Percentiles rank a stretch among this genome's conserved stretches.
Evolutionary conservation across 2,113 vertebrate species (phyloP).

Genomic region (Meleagris gallopavo): DNA sequence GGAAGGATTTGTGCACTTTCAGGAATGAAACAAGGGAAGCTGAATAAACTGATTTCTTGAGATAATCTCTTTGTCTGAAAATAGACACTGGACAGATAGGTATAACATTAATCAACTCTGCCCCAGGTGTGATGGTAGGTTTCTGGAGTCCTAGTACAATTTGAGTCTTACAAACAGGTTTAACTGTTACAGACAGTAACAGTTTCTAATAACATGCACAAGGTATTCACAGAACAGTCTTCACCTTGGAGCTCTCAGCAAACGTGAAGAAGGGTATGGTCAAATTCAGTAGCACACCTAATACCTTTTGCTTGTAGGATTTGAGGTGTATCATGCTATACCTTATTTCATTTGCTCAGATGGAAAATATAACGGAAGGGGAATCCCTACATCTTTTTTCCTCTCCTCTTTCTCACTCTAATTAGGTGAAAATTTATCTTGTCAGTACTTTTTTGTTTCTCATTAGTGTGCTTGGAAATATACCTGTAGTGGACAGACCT

Average conservation of each 20-base stretch:
- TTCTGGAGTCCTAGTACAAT: background rate
- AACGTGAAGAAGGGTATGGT: background rate
- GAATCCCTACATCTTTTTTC: background rate
- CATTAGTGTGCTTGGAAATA: background rate
- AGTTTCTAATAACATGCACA: background rate
- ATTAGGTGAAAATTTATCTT: background rate
- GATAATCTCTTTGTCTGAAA: background rate
- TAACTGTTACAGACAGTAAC: too few relatives aligned
- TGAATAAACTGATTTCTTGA: background rate
- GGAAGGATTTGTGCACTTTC: background rate
- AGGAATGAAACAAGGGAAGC: background rate
- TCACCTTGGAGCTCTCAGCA: background rate
- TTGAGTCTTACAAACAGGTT: background rate
- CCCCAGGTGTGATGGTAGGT: background rate
- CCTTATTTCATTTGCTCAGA: background rate
- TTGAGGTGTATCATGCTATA: background rate
- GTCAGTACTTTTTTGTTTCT: background rate
- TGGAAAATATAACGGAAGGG: background rate
- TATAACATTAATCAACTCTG: background rate
- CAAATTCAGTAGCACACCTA: background rate
- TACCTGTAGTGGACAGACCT: background rate
- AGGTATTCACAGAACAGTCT: background rate
- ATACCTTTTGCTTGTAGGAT: background rate
- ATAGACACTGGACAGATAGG: background rate
- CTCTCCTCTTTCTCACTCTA: background rate